These are phyloP conservation scores for Alca torda DNA, from an alignment of 2,797 vertebrate genomes.

Conservation along the genomic window DNA sequence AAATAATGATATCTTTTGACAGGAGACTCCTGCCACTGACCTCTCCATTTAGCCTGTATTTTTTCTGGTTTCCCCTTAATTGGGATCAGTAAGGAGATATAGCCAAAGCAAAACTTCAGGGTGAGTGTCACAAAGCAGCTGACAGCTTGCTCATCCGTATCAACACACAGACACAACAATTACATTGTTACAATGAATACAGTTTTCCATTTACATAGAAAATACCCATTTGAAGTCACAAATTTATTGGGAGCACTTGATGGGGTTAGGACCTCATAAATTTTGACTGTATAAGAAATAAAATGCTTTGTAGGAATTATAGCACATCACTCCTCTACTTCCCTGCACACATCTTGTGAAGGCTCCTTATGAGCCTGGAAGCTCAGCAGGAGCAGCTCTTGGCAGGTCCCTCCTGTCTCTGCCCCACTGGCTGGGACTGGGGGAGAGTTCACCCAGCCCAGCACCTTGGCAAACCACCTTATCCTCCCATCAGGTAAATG, in stretches of 20 bases:
- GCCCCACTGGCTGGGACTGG: not conserved
- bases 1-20: not conserved
- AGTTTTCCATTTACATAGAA: not conserved
- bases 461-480: not conserved
- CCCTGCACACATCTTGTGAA: accelerated
- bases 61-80: slow-evolving; percentile 21
- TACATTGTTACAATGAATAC: not conserved
- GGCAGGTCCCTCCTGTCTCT: not conserved
- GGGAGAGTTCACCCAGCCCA: not conserved
- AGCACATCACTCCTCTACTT: not conserved
- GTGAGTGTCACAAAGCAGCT: not conserved
- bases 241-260: not conserved
- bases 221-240: not conserved
- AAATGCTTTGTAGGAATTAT: not conserved
- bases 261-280: not conserved
- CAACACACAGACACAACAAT: not conserved
- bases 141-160: not conserved
- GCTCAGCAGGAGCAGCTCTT: not conserved
- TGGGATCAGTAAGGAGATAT: not conserved
- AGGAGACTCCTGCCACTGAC: not conserved
- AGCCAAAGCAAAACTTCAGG: not conserved
- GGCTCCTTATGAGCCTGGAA: not conserved
- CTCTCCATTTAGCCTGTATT: not conserved
- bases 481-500: not conserved
- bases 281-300: not conserved